Percentiles rank a stretch among this genome's conserved stretches.
Conservation (phyloP, 1,140 invertebrate species). For the Bacillus rossius region DNA sequence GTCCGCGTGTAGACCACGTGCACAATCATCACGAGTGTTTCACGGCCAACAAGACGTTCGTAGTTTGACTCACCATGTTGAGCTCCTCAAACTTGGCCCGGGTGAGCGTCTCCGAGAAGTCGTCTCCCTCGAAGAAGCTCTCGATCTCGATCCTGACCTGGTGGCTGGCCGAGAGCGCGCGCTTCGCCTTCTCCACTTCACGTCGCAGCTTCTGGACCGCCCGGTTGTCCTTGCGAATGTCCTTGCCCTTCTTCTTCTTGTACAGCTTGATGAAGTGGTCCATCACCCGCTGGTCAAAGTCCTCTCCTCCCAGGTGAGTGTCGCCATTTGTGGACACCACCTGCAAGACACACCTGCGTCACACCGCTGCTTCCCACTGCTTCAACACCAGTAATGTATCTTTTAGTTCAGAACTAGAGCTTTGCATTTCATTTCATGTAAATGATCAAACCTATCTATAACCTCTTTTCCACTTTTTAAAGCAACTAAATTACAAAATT, state of each 20-base stretch:
- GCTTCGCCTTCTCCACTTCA: slow-evolving; percentile 97
- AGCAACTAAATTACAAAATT: too few relatives aligned
- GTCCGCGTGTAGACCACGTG: too few relatives aligned
- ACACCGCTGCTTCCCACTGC: too few relatives aligned
- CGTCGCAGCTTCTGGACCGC: slow-evolving; percentile 94
- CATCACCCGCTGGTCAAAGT: slow-evolving; percentile 98
- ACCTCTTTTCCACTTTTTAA: too few relatives aligned
- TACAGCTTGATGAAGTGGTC: slow-evolving; percentile 98
- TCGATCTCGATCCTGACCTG: slow-evolving; percentile 99
- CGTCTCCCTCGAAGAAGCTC: slow-evolving; percentile 97
- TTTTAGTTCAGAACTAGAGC: too few relatives aligned
- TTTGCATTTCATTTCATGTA: too few relatives aligned
- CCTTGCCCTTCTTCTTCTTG: slow-evolving; percentile 99
- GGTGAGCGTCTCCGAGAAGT: slow-evolving; percentile 98
- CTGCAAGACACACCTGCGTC: too few relatives aligned
- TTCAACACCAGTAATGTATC: too few relatives aligned
- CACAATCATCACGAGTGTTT: too few relatives aligned
- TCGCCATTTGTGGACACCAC: slow-evolving; percentile 97
- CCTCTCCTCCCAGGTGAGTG: slow-evolving; percentile 97
- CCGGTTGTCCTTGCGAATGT: slow-evolving; percentile 91
- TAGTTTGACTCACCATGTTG: slow-evolving; percentile 85
- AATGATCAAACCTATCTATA: too few relatives aligned
- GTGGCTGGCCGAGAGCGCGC: slow-evolving; percentile 90
- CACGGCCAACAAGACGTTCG: too few relatives aligned
- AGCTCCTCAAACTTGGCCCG: slow-evolving; percentile 99